Base-by-base conservation (phyloP, 2,113 vertebrate genomes). In the Podocnemis expansa region DNA sequence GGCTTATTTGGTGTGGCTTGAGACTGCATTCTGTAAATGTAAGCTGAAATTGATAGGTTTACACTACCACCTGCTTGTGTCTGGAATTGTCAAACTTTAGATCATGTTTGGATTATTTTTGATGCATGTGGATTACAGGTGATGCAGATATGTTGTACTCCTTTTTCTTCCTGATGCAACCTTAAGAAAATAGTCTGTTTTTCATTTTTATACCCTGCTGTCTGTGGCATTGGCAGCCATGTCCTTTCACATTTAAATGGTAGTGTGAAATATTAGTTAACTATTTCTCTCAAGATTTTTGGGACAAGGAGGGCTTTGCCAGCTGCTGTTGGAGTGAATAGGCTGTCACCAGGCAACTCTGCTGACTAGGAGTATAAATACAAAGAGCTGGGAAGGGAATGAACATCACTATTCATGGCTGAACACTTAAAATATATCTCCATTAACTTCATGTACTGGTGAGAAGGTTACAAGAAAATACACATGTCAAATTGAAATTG, bases 181-280 rank as follows among this genome's bases (percentile, higher is more conserved):
- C 88, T 90, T 80, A 76, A 89, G 89, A 97, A 95, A 94, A 85
- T 82, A 94, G 84, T 80, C 58, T 80, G 12, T 90, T 78, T n/a
- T 91, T 79, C 73, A 86, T 80, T 93, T 91, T 41, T 92, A 86
- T 89, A 84, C 94, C 89, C 47, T 96, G 8, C 55, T 49, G 78
- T 90, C 63, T 54, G 49, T 93, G 89, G 47, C 88, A 63, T 58
- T 80, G 87, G 47, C 89, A 89, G 60, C 80, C 92, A 54, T 94
- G 76, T 78, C 70, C 54, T 96, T 82, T 87, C 94, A 87, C 89
- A 49, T 95, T 96, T 92, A 96, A 95, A 88, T 51, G 58, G 29
- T 91, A 89, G 90, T 82, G 90, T 97, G 85, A 95, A 97, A 96
- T 97, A 96, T 96, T 95, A 89, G 96, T 94, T 94, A 93, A 85